A percentile compares a stretch with the other conserved stretches of the same genome.
Evolutionary conservation across 2,888 invertebrate species (phyloP).

Genomic region (Ormyrus thymus): DNA sequence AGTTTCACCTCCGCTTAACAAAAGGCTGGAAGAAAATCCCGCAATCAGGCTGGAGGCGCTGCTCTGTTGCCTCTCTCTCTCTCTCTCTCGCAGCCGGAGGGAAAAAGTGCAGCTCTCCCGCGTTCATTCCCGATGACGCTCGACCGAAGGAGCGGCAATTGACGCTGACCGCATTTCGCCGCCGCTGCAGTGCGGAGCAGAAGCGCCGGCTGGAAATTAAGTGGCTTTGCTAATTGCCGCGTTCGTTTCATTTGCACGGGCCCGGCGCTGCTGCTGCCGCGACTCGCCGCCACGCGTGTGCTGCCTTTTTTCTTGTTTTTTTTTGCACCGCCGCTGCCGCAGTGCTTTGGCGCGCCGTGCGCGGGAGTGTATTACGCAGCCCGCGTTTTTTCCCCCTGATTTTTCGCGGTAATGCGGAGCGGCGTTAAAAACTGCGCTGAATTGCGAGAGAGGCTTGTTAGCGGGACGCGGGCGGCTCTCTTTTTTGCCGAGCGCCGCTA

Average conservation of each 20-base stretch:
- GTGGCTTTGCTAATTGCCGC: slow-evolving; percentile 38
- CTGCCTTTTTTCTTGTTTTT: neutral
- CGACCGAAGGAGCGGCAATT: neutral
- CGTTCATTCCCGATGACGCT: neutral
- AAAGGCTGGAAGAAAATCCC: too few relatives aligned
- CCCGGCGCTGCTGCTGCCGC: neutral
- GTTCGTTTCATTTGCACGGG: slow-evolving; percentile 24
- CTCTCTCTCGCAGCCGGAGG: neutral
- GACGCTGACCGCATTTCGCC: slow-evolving; percentile 6
- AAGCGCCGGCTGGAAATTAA: slow-evolving; percentile 29
- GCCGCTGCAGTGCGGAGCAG: neutral
- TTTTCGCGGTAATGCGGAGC: too few relatives aligned
- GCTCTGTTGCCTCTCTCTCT: too few relatives aligned
- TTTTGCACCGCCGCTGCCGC: neutral
- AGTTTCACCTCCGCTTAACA: too few relatives aligned
- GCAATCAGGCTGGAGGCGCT: too few relatives aligned
- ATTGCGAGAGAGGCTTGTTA: too few relatives aligned
- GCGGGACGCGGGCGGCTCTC: too few relatives aligned
- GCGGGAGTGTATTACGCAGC: too few relatives aligned
- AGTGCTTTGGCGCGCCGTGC: too few relatives aligned
- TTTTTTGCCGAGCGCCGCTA: too few relatives aligned
- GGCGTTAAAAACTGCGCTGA: too few relatives aligned
- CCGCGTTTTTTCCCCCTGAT: too few relatives aligned
- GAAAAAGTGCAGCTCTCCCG: neutral
- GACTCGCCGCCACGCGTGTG: neutral